phyloP scores from a whole-genome alignment of 1,140 invertebrate species.

The Sycobia sp. region DNA sequence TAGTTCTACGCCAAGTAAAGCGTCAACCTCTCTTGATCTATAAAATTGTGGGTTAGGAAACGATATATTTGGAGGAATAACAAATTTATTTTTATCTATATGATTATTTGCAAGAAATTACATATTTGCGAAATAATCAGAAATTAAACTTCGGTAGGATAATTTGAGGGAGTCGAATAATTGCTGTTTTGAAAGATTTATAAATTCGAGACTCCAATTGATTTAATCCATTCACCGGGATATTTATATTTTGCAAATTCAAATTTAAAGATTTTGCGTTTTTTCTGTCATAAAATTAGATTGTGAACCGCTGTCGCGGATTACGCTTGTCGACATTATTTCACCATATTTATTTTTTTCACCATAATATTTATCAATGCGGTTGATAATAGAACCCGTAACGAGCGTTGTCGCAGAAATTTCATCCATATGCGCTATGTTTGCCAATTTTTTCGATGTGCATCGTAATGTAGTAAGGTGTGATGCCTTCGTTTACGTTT shows the following conservation, averaged over 20 bases:
- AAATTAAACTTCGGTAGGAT: not conserved
- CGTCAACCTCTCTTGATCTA: conserved; percentile 1
- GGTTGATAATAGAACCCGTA: not conserved
- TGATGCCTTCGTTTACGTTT: not conserved
- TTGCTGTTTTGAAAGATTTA: not conserved
- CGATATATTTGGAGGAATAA: not conserved
- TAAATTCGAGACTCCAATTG: no score
- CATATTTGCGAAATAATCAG: not conserved
- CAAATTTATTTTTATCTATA: not conserved
- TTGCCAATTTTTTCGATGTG: no score
- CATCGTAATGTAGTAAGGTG: not conserved
- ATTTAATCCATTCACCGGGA: not conserved
- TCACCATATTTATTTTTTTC: not conserved
- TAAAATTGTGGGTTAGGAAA: conserved; percentile 25
- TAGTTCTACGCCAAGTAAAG: conserved; percentile 14
- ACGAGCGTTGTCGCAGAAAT: not conserved
- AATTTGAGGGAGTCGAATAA: not conserved
- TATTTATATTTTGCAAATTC: not conserved
- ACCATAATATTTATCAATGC: not conserved
- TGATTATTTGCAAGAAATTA: not conserved
- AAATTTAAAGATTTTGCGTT: not conserved
- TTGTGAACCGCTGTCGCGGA: not conserved
- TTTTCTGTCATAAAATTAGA: conserved; percentile 3
- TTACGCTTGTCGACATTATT: not conserved
- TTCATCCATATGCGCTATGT: not conserved